Evolutionary conservation across 2,888 invertebrate species (phyloP).

Genomic region (Trachelus troglodyta): DNA sequence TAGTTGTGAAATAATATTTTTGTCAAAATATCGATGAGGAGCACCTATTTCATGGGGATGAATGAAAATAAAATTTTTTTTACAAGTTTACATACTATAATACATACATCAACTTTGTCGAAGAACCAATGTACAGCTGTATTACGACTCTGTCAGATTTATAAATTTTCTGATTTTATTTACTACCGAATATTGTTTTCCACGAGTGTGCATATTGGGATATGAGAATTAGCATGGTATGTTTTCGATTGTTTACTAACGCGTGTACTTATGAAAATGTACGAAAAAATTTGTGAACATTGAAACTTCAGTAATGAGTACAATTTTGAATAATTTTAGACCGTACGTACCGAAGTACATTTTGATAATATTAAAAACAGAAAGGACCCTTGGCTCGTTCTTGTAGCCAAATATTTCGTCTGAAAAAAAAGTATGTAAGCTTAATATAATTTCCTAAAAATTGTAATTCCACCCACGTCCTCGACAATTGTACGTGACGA

Average conservation of each 20-base stretch:
- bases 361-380: not conserved
- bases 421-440: not conserved
- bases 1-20: slow-evolving; percentile 42
- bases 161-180: not conserved
- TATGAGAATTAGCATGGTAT: not conserved
- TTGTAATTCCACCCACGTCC: not conserved
- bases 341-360: not conserved
- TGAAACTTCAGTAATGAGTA: not conserved
- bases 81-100: slow-evolving; percentile 32
- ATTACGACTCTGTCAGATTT: not conserved
- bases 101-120: slow-evolving; percentile 30
- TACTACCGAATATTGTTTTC: not conserved
- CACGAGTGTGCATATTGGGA: not conserved
- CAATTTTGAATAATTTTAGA: not conserved
- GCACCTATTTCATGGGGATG: slow-evolving; percentile 23
- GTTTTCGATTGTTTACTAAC: not conserved
- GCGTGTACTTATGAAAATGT: not conserved
- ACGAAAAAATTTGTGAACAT: not conserved
- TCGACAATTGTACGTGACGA: not conserved
- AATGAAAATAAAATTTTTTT: slow-evolving; percentile 33
- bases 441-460: not conserved
- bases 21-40: slow-evolving; percentile 28
- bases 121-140: slow-evolving; percentile 19
- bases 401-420: not conserved
- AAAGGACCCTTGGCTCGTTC: not conserved